These are phyloP conservation scores for Nebria salina DNA, from an alignment of 2,888 invertebrate species.

Conservation along the genomic window DNA sequence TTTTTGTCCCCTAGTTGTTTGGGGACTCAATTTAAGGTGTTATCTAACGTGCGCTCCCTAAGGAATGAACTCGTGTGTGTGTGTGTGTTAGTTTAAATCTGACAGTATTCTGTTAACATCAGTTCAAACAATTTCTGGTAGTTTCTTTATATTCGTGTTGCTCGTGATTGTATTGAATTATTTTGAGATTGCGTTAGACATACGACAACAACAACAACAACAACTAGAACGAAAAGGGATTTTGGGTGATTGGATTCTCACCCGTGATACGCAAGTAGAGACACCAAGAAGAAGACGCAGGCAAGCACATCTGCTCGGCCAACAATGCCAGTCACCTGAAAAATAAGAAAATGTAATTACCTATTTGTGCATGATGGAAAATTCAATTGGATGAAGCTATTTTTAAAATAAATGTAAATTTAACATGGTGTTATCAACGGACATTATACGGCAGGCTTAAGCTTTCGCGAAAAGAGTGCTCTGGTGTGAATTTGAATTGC, in stretches of 20 bases:
- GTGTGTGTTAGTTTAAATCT: conserved; percentile 31
- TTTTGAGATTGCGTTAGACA: not conserved
- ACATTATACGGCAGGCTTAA: conserved; percentile 1
- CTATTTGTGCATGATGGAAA: no score
- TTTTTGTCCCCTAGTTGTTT: conserved; percentile 37
- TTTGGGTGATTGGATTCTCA: conserved; percentile 59
- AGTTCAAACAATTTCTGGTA: conserved; percentile 39
- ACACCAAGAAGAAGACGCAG: conserved; percentile 82
- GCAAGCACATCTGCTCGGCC: conserved; percentile 89
- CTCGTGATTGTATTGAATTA: not conserved
- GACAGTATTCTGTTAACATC: conserved; percentile 39
- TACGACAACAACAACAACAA: not conserved
- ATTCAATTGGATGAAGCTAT: no score
- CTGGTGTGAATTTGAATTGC: not conserved
- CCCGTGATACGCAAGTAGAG: conserved; percentile 83
- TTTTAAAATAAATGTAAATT: not conserved
- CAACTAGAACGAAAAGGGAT: not conserved
- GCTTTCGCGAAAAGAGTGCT: not conserved
- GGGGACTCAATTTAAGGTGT: conserved; percentile 42
- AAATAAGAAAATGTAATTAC: conserved; percentile 40
- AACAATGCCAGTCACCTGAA: conserved; percentile 86
- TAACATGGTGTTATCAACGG: not conserved
- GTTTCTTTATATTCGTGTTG: conserved; percentile 5
- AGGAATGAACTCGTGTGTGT: conserved; percentile 19
- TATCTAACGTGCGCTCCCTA: conserved; percentile 24